These are phyloP conservation scores for Notechis scutatus DNA, from an alignment of 2,113 vertebrate genomes.

Conservation along the genomic window DNA sequence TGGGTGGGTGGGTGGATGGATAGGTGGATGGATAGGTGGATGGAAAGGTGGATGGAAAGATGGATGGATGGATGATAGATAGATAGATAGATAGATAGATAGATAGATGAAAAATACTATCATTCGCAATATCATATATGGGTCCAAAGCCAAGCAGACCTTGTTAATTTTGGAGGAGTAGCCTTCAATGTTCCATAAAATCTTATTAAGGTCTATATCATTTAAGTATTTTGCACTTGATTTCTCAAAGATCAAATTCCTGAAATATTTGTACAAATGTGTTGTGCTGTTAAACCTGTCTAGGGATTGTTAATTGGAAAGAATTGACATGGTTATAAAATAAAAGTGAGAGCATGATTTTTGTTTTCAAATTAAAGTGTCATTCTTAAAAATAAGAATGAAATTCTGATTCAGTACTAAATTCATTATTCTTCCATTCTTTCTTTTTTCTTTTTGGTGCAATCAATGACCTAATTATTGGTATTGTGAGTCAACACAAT, in stretches of 20 bases:
- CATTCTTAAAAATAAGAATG: neutral
- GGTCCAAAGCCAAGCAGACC: neutral
- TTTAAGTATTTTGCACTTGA: neutral
- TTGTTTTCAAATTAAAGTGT: neutral
- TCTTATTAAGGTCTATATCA: neutral
- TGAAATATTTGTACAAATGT: neutral
- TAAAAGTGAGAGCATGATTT: neutral
- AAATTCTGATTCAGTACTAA: neutral
- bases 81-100: too few relatives aligned
- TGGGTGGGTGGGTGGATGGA: too few relatives aligned
- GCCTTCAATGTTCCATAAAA: neutral
- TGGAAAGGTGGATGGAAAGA: accelerated
- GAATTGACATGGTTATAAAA: neutral
- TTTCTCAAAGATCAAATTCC: neutral
- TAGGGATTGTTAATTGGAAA: neutral
- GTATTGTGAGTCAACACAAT: neutral
- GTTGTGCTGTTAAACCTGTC: neutral
- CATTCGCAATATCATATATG: too few relatives aligned
- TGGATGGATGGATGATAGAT: too few relatives aligned
- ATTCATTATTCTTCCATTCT: neutral
- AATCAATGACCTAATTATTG: neutral
- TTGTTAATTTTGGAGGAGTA: neutral
- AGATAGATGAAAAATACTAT: too few relatives aligned
- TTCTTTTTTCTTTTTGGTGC: neutral
- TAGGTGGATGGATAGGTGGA: too few relatives aligned